phyloP scores from a whole-genome alignment of 2,888 invertebrate genomes.

The Heliconius charithonia region DNA sequence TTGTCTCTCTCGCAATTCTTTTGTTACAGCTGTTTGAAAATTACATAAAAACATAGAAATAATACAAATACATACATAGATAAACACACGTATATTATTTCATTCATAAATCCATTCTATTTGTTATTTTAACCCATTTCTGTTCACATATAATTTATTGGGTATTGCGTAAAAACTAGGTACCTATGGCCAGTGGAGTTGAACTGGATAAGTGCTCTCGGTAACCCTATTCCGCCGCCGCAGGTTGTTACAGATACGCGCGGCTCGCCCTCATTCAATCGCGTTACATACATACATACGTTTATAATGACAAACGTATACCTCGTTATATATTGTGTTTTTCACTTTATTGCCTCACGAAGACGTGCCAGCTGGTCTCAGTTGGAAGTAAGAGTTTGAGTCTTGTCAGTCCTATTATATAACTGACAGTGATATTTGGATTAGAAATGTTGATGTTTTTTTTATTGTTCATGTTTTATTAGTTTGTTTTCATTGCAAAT shows the following conservation, averaged over 20 bases:
- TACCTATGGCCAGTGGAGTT: background rate
- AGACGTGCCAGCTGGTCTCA: constrained; percentile 28
- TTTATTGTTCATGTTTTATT: background rate
- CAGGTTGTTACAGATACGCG: constrained; percentile 50
- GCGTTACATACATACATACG: constrained; percentile 55
- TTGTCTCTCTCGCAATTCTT: background rate
- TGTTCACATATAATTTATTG: constrained; percentile 5
- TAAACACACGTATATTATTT: background rate
- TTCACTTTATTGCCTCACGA: constrained; percentile 46
- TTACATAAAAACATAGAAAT: background rate
- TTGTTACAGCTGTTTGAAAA: background rate
- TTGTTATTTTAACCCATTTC: constrained; percentile 15
- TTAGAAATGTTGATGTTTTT: background rate
- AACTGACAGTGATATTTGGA: background rate
- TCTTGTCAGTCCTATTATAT: constrained; percentile 17
- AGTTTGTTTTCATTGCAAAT: background rate
- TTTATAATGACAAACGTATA: constrained; percentile 55
- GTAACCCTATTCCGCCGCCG: constrained; percentile 42
- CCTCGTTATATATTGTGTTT: constrained; percentile 52
- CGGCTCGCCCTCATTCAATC: constrained; percentile 65
- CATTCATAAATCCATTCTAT: constrained; percentile 15
- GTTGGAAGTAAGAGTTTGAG: background rate
- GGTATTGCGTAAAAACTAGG: constrained; percentile 26
- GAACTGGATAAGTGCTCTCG: constrained; percentile 32
- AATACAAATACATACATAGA: background rate